Base-by-base conservation (phyloP, 2,113 vertebrate species). In the Pelvicachromis taeniatus region DNA sequence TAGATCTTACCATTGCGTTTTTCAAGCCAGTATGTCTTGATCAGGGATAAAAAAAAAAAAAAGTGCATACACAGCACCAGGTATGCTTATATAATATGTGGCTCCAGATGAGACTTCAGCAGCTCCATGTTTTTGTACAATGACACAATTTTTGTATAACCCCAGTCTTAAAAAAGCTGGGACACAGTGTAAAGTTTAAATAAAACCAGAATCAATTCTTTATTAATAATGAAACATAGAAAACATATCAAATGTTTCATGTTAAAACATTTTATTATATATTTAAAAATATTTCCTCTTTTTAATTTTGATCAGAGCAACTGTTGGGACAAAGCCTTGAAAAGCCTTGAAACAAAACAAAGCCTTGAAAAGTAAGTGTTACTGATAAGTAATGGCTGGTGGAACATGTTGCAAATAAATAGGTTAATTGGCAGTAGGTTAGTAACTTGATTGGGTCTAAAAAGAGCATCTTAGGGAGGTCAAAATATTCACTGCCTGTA, bases 1-100 rank as follows among this genome's bases (percentile, higher is more conserved):
- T 75, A n/a, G 26, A 52, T 0, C 26, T 31, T 58, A 58, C 12
- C 54, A 14, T 26, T 26, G 14, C 4, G 1, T 14, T 56, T 56
- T 26, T 56, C 23, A 50, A 50, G 23, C 9, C 6, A 48, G 9
- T 31, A 19, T 48, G 23, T 73, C 16, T 50, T 19, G 16, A 73
- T 50, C 0, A 6, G 42, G 16, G 4, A 50, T 11, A 31, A 48
- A 73, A 31, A n/a, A 31, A 50, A 7, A 31, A 48, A 73, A 31
- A n/a, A 31, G 45, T 13, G 42, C 42, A 50, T 12, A 73, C 16
- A 29, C 6, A 73, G 16, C 16, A 50, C 68, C 45, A 31, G 45
- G 68, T 50, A 75, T 75, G 42, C 5, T 50, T 75, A 50, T 50
- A 75, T 48, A 75, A 50, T 50, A 75, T 75, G 16, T 52, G 26